Evolutionary conservation across 2,113 vertebrate species (phyloP), one percentile per base, ranked within the genome.

Genomic region (Orycteropus afer): DNA sequence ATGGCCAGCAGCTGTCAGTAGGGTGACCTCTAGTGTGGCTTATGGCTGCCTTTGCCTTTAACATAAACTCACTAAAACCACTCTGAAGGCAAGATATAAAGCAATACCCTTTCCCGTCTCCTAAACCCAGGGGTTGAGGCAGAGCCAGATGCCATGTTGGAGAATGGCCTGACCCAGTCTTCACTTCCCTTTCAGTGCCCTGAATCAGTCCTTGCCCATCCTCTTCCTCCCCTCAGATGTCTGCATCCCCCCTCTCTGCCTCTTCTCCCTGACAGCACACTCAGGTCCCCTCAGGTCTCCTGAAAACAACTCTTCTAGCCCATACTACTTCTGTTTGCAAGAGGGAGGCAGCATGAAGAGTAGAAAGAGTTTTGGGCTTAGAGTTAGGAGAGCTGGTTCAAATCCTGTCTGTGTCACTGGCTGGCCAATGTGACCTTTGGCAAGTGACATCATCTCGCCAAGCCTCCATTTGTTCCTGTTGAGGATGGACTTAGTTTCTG

Each of bases 271-370:
- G 73, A 55, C 40, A 47, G 55, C 34, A 90, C n/a, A 37, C 45
- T 85, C 51, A 61, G 71, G 63, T 89, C 37, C 51, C 25, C n/a
- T n/a, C n/a, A n/a, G n/a, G n/a, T n/a, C 61, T 80, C 55, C 80
- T 77, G 86, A 92, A 93, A 92, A 74, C 65, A 90, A 73, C 14
- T 47, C 25, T 95, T 91, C 57, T 49, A 94, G 74, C 95, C 49
- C 65, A n/a, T 79, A 29, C 53, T 77, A 25, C 71, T 95, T 94
- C 13, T 22, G 34, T 77, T 88, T 95, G 40, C 37, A 74, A 34
- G 82, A 82, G 25, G 86, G 57, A 86, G 61, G 27, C 37, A 59
- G 69, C 74, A 49, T 49, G 40, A 53, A 47, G 89, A 79, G 55
- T 29, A 93, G 49, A 67, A 87, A 76, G 86, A 80, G 40, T 42